Evolutionary conservation across 2,797 vertebrate species (phyloP).

Genomic region (Mastacembelus armatus): DNA sequence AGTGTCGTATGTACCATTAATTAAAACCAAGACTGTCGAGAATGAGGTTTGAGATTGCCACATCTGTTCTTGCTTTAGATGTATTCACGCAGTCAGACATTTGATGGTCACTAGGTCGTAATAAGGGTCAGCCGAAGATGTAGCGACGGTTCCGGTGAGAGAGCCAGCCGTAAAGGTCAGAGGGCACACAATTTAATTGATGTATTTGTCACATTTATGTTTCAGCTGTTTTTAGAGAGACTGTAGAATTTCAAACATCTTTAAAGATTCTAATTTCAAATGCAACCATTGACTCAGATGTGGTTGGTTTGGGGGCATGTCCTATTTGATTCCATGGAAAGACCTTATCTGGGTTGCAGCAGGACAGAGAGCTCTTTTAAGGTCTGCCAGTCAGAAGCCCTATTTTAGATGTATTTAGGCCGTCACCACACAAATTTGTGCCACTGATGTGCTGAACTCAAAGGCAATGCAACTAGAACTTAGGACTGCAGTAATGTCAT

Average conservation of each 20-base stretch:
- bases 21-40: conserved; percentile 37
- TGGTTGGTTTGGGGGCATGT: conserved; percentile 41
- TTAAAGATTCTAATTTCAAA: conserved; percentile 37
- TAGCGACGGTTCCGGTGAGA: conserved; percentile 25
- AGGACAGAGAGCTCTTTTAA: conserved; percentile 46
- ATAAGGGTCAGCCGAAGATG: conserved; percentile 53
- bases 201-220: conserved; percentile 57
- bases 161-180: conserved; percentile 55
- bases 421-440: background rate
- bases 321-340: conserved; percentile 46
- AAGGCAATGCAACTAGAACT: background rate
- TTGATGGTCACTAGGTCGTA: conserved; percentile 54
- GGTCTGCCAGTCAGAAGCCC: conserved; percentile 15
- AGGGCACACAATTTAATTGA: conserved; percentile 46
- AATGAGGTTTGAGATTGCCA: conserved; percentile 50
- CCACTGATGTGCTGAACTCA: background rate
- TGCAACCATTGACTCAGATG: conserved; percentile 12
- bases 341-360: conserved; percentile 9
- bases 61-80: conserved; percentile 76
- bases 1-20: conserved; percentile 34
- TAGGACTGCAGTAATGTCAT: background rate
- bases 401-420: conserved; percentile 13
- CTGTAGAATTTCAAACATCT: conserved; percentile 23
- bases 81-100: conserved; percentile 50
- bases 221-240: conserved; percentile 31